phyloP scores from a whole-genome alignment of 2,888 invertebrate genomes.

The Mimumesa dahlbomi region DNA sequence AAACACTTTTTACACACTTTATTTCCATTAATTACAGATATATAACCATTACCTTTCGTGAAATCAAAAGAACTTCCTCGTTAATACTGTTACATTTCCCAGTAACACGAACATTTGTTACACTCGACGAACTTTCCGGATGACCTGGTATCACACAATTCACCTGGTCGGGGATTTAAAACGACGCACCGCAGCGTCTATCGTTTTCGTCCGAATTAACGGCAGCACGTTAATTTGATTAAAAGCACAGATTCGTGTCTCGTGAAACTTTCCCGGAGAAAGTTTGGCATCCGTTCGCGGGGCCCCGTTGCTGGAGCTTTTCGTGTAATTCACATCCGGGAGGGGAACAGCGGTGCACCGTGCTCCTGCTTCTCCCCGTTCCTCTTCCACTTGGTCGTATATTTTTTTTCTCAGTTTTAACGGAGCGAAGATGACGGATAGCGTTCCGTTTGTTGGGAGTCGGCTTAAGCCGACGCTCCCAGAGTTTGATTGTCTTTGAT shows the following conservation, averaged over 20 bases:
- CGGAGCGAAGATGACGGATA: slow-evolving; percentile 65
- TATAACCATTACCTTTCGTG: too few species aligned
- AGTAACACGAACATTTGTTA: too few species aligned
- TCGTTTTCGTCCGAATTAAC: slow-evolving; percentile 26
- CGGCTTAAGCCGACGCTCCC: slow-evolving; percentile 72
- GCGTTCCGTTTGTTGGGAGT: slow-evolving; percentile 75
- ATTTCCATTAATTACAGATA: too few species aligned
- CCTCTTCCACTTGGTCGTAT: background rate
- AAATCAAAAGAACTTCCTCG: too few species aligned
- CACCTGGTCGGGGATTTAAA: slow-evolving; percentile 7
- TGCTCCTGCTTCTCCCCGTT: slow-evolving; percentile 7
- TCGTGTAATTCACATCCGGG: slow-evolving; percentile 51
- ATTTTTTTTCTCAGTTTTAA: slow-evolving; percentile 50
- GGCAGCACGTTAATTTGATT: slow-evolving; percentile 19
- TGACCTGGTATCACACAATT: slow-evolving; percentile 24
- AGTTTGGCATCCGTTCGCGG: slow-evolving; percentile 23
- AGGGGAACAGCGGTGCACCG: slow-evolving; percentile 22
- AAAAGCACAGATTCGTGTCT: slow-evolving; percentile 28
- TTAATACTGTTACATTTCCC: too few species aligned
- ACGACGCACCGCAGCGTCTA: slow-evolving; percentile 18
- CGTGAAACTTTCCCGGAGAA: slow-evolving; percentile 33
- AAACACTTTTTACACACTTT: too few species aligned
- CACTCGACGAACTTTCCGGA: background rate
- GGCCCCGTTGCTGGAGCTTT: slow-evolving; percentile 36
- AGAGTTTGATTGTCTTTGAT: slow-evolving; percentile 80